These are phyloP conservation scores for Antheraea yamamai DNA, from an alignment of 2,888 invertebrate species.

Conservation along the genomic window DNA sequence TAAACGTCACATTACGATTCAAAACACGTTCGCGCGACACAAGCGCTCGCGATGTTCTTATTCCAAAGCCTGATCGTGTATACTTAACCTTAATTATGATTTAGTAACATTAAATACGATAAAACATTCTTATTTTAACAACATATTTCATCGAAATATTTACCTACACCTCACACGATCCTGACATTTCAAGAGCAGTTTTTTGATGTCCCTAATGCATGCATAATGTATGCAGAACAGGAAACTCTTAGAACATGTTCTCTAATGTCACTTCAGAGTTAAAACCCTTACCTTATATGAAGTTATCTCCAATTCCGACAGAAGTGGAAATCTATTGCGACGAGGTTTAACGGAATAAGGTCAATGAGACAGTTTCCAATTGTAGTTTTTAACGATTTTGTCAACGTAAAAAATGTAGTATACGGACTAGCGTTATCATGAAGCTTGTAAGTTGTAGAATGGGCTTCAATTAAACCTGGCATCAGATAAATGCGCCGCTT, in stretches of 20 bases:
- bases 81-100: constrained; percentile 15
- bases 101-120: no score
- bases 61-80: constrained; percentile 21
- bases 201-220: background rate
- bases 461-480: no score
- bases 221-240: background rate
- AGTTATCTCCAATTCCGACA: background rate
- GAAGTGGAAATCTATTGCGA: background rate
- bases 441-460: no score
- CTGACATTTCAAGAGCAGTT: background rate
- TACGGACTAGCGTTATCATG: no score
- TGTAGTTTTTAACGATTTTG: background rate
- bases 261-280: background rate
- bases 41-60: constrained; percentile 24
- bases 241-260: background rate
- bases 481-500: no score
- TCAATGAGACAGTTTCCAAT: background rate
- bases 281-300: background rate
- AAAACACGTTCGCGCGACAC: constrained; percentile 55
- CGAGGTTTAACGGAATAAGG: background rate
- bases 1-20: constrained; percentile 64
- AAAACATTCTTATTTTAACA: no score
- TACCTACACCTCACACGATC: background rate
- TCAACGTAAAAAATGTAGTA: no score
- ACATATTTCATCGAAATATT: background rate